Conservation (phyloP, 2,797 vertebrate genomes). For the Bryconaethiops microstoma region DNA sequence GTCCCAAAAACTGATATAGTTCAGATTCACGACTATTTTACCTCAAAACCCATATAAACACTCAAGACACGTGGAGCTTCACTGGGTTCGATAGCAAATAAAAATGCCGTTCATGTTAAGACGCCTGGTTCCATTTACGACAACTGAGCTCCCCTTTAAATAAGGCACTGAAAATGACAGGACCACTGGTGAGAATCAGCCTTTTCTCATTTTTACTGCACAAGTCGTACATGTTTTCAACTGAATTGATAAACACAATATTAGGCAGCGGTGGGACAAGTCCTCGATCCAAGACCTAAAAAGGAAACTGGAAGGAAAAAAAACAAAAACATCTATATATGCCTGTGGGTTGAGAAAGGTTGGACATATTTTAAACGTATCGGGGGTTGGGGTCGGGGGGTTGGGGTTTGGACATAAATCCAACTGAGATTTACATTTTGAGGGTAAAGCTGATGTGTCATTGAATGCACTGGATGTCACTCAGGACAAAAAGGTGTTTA, state of each 20-base stretch:
- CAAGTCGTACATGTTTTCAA: slow-evolving; percentile 77
- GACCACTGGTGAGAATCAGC: slow-evolving; percentile 44
- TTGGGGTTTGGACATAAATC: slow-evolving; percentile 11
- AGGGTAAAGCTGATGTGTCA: slow-evolving; percentile 57
- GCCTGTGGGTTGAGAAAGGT: slow-evolving; percentile 54
- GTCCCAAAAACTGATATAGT: too few species aligned
- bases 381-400: too few species aligned
- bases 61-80: too few species aligned
- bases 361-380: background rate
- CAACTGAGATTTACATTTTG: slow-evolving; percentile 61
- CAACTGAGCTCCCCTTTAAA: too few species aligned
- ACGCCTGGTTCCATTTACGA: too few species aligned
- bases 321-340: slow-evolving; percentile 40
- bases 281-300: slow-evolving; percentile 64
- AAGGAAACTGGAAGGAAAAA: slow-evolving; percentile 62
- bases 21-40: too few species aligned
- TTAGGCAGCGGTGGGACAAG: slow-evolving; percentile 70
- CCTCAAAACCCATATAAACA: too few species aligned
- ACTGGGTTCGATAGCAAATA: too few species aligned
- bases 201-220: slow-evolving; percentile 75
- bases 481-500: slow-evolving; percentile 45
- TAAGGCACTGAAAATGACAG: slow-evolving; percentile 24
- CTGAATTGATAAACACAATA: slow-evolving; percentile 71
- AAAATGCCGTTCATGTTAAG: too few species aligned
- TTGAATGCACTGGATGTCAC: slow-evolving; percentile 46